Evolutionary conservation across 2,113 vertebrate genomes (phyloP).

Genomic region (Alouatta palliata): DNA sequence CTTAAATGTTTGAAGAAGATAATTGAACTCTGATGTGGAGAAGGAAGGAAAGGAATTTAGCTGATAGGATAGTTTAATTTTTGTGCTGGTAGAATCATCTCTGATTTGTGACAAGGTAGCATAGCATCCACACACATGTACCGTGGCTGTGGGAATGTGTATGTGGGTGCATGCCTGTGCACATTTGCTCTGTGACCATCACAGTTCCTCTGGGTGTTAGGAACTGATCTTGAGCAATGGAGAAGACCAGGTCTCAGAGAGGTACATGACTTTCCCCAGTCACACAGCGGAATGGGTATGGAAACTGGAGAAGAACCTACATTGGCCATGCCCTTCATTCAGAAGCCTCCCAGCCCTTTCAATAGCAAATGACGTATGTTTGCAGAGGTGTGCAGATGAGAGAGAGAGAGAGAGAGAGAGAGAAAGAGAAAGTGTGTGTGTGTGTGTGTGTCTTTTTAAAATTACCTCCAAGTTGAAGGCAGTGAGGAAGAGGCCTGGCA

Average conservation of each 20-base stretch:
- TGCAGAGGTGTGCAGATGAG: too few species aligned
- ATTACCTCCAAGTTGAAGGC: not conserved
- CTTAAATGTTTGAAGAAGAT: slow-evolving; percentile 65
- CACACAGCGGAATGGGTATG: not conserved
- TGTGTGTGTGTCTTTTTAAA: not conserved
- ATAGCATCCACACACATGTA: rapidly evolving
- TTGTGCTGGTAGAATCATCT: not conserved
- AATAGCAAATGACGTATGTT: not conserved
- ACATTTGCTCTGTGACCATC: not conserved
- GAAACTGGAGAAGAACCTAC: not conserved
- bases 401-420: too few species aligned
- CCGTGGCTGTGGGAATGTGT: not conserved
- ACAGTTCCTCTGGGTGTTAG: not conserved
- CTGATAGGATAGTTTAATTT: not conserved
- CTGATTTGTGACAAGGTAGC: not conserved
- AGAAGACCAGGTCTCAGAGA: not conserved
- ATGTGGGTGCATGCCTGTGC: rapidly evolving
- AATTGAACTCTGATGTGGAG: slow-evolving; percentile 15
- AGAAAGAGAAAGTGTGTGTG: too few species aligned
- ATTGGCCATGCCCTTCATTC: not conserved
- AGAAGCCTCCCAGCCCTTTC: not conserved
- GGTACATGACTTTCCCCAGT: not conserved
- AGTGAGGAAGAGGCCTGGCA: not conserved
- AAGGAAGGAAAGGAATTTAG: not conserved
- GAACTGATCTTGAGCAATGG: not conserved